Evolutionary conservation across 1,140 invertebrate species (phyloP).

Genomic region (Procambarus clarkii): DNA sequence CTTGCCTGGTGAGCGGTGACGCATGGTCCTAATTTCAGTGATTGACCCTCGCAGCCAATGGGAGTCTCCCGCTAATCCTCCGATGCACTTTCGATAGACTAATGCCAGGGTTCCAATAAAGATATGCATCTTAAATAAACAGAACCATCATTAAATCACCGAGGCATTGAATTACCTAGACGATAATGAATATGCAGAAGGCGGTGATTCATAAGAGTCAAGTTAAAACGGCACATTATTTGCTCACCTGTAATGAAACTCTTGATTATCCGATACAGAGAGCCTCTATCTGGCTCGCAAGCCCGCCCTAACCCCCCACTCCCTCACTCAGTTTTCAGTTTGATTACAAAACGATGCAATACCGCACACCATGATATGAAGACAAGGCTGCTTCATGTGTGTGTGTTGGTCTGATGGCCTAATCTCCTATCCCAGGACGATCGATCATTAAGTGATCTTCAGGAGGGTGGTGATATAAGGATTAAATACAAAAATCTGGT

Average conservation of each 20-base stretch:
- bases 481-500: too few species aligned
- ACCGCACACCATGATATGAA: neutral
- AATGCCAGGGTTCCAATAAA: constrained; percentile 30
- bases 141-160: constrained; percentile 54
- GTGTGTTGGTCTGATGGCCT: too few species aligned
- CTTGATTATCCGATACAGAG: constrained; percentile 28
- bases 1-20: constrained; percentile 18
- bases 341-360: neutral
- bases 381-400: neutral
- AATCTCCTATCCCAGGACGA: too few species aligned
- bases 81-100: constrained; percentile 45
- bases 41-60: constrained; percentile 29
- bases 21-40: constrained; percentile 48
- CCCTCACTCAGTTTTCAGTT: neutral
- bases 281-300: neutral
- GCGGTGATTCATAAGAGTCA: constrained; percentile 41
- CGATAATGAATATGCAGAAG: constrained; percentile 57
- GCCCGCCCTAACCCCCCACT: neutral
- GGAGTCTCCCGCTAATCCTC: constrained; percentile 33
- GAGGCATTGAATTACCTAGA: constrained; percentile 48
- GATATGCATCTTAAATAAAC: constrained; percentile 57
- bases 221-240: constrained; percentile 39
- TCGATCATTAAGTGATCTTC: too few species aligned
- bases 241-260: constrained; percentile 42
- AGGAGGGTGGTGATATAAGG: too few species aligned